These are phyloP conservation scores for Riptortus pedestris DNA, from an alignment of 1,140 invertebrate genomes.

Conservation along the genomic window DNA sequence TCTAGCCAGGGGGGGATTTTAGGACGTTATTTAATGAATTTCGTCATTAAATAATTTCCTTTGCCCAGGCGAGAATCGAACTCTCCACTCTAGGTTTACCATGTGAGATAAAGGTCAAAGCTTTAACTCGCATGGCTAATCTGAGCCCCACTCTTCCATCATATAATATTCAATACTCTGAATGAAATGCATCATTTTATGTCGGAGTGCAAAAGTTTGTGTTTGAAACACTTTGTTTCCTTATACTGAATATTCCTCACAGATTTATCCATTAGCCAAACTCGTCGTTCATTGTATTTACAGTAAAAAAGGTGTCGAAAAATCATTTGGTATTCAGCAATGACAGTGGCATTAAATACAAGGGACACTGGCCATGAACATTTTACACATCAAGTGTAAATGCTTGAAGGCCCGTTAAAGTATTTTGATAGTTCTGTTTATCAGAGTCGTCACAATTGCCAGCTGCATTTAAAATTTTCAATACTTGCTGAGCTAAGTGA, in stretches of 20 bases:
- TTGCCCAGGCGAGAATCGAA: too few relatives aligned
- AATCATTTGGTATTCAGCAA: conserved; percentile 91
- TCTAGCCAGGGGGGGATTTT: too few relatives aligned
- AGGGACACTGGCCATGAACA: conserved; percentile 93
- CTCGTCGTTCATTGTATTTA: conserved; percentile 70
- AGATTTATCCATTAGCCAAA: conserved; percentile 21
- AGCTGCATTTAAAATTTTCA: conserved; percentile 57
- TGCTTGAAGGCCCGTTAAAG: conserved; percentile 73
- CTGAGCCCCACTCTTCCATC: too few relatives aligned
- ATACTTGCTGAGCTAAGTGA: conserved; percentile 81
- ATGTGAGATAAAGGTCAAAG: too few relatives aligned
- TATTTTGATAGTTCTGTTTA: conserved; percentile 8
- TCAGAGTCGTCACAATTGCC: conserved; percentile 4
- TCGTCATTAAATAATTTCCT: too few relatives aligned
- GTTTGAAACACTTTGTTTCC: conserved; percentile 38
- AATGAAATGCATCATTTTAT: conserved; percentile 92
- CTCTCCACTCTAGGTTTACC: too few relatives aligned
- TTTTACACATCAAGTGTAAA: conserved; percentile 87
- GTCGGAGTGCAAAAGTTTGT: conserved; percentile 47
- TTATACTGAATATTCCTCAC: neutral
- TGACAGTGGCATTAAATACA: conserved; percentile 79
- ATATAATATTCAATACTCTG: conserved; percentile 95
- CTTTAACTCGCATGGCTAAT: too few relatives aligned
- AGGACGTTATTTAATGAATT: too few relatives aligned
- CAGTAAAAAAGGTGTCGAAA: conserved; percentile 91